A percentile compares a stretch with the other conserved stretches of the same genome.
These are phyloP conservation scores for Poecilia latipinna DNA, from an alignment of 2,113 vertebrate species.

Conservation along the genomic window DNA sequence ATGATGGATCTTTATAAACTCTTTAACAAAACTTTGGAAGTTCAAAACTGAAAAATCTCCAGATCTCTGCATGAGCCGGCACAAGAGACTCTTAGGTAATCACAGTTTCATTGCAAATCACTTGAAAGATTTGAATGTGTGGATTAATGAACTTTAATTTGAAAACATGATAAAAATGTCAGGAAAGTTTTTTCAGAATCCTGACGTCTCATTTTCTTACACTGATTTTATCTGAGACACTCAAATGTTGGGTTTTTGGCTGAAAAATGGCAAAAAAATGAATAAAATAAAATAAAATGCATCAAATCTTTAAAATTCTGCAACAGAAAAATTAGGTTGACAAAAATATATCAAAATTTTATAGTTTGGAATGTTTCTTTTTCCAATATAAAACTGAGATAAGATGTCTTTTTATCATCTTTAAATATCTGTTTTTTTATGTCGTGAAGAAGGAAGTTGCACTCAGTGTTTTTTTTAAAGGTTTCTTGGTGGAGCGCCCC, in stretches of 20 bases:
- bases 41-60: background rate
- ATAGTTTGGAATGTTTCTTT: too few relatives aligned
- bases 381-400: too few relatives aligned
- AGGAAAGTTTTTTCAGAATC: conserved; percentile 2
- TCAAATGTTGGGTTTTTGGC: background rate
- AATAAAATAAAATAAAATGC: too few relatives aligned
- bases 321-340: too few relatives aligned
- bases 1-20: conserved; percentile 45
- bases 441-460: too few relatives aligned
- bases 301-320: background rate
- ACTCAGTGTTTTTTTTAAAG: too few relatives aligned
- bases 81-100: background rate
- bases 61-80: conserved; percentile 30
- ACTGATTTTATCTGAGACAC: background rate
- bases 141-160: background rate
- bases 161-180: background rate
- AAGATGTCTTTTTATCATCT: too few relatives aligned
- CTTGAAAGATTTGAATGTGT: background rate
- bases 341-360: too few relatives aligned
- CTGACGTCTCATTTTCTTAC: conserved; percentile 7
- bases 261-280: background rate
- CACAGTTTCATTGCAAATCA: background rate
- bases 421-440: too few relatives aligned
- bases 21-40: conserved; percentile 9
- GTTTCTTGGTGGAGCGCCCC: too few relatives aligned